Base-by-base conservation (phyloP, 1,140 invertebrate genomes). In the Drosophila prosaltans region DNA sequence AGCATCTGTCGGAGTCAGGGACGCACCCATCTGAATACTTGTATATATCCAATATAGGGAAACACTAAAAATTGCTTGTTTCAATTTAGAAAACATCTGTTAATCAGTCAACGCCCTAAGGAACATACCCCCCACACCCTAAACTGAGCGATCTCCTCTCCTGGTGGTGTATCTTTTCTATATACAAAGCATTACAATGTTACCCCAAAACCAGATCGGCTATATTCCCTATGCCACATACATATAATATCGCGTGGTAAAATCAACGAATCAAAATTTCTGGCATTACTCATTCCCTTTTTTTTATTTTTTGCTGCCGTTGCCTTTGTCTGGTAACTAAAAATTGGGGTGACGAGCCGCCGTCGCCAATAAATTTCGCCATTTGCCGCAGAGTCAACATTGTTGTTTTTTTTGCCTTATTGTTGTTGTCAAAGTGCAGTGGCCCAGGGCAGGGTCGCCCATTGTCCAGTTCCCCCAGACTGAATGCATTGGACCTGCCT, bases 31-130 rank as follows among this genome's bases (percentile, higher is more conserved):
- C 45, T 8, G 11, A 51, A 36, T 36, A 36, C 8, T 2, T 16
- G n/a, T 45, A 21, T 16, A 40, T 80, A 54, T 41, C 10, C 57
- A 32, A 58, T 59, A 63, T 70, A 60, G 40, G 40, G 16, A 48
- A 43, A 80, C 74, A 48, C 65, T 28, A 36, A 39, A 39, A 39
- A 68, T 66, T 36, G 51, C 28, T 62, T 57, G 58, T 70, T 60
- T 76, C 66, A 73, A 89, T 88, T 83, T 71, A 36, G 40, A 89
- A 83, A 86, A 83, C 84, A 86, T 88, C 76, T 86, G 82, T 67
- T 71, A 80, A 88, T 83, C 82, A 82, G 76, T 88, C 76, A 83
- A 72, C 76, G 21, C 57, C 11, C 59, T 28, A 41, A 67, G 45
- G 30, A n/a, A 9, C 39, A n/a, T 6, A 7, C 3, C 41, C 39